phyloP scores from a whole-genome alignment of 1,140 invertebrate species.

The Triops cancriformis region DNA sequence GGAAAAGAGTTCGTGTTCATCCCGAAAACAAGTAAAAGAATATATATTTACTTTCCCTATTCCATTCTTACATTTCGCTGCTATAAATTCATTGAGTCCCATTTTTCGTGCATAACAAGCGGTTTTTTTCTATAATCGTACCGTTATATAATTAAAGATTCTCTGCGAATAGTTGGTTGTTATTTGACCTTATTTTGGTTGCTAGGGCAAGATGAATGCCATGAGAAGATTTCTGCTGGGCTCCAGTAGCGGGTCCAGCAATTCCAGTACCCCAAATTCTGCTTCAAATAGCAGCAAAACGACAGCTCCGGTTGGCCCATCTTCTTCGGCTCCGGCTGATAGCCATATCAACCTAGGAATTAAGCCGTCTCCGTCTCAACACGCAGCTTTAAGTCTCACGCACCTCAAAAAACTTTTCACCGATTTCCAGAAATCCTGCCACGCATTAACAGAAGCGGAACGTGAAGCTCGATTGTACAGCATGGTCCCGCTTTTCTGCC shows the following conservation, averaged over 20 bases:
- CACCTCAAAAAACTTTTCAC: slow-evolving; percentile 92
- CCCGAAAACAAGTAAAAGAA: no score
- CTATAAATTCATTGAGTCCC: no score
- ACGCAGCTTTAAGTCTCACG: slow-evolving; percentile 81
- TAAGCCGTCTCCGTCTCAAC: slow-evolving; percentile 46
- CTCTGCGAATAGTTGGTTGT: background rate
- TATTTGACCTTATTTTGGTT: background rate
- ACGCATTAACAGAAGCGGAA: slow-evolving; percentile 60
- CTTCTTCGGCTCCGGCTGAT: background rate
- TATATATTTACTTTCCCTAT: no score
- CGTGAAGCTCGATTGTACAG: slow-evolving; percentile 92
- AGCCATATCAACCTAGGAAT: slow-evolving; percentile 21
- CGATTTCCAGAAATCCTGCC: slow-evolving; percentile 77
- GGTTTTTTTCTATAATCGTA: no score
- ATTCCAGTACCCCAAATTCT: slow-evolving; percentile 16
- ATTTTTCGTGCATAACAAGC: no score
- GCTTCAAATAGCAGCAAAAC: slow-evolving; percentile 18
- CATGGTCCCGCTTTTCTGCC: slow-evolving; percentile 96
- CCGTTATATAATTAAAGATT: no score
- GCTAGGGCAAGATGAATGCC: slow-evolving; percentile 27
- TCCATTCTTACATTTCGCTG: no score
- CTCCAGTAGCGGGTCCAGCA: slow-evolving; percentile 3
- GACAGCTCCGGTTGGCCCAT: background rate
- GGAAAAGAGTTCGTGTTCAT: no score
- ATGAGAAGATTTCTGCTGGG: slow-evolving; percentile 28